A percentile compares a stretch with the other conserved stretches of the same genome.
These are phyloP conservation scores for Channa argus DNA, from an alignment of 2,113 vertebrate genomes.

Conservation along the genomic window DNA sequence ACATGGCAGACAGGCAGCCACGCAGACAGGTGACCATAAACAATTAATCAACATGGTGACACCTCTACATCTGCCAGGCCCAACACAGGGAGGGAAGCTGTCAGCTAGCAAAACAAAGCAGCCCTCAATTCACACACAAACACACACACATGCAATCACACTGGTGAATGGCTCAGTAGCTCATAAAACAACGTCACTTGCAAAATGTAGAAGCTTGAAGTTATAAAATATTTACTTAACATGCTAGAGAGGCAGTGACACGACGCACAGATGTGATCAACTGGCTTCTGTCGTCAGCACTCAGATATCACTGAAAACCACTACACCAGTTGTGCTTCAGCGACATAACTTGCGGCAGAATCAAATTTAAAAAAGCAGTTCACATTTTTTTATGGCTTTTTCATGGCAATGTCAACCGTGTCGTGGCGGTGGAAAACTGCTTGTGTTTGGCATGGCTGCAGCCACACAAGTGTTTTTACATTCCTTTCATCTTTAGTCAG, in stretches of 20 bases:
- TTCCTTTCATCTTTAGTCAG: not conserved
- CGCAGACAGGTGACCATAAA: conserved; percentile 87
- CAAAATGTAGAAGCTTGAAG: conserved; percentile 47
- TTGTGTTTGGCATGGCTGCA: not conserved
- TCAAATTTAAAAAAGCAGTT: not conserved
- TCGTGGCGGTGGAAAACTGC: not conserved
- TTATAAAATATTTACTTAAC: conserved; percentile 65
- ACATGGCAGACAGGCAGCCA: conserved; percentile 80
- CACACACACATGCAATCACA: conserved; percentile 38
- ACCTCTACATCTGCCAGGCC: conserved; percentile 88
- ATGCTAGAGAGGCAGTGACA: conserved; percentile 34
- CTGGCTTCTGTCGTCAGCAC: conserved; percentile 62
- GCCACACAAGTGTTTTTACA: not conserved
- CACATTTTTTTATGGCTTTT: not conserved
- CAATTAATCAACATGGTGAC: conserved; percentile 90
- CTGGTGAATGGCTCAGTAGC: conserved; percentile 35
- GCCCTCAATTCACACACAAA: conserved; percentile 55
- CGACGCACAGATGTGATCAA: conserved; percentile 73
- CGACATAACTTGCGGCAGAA: not conserved
- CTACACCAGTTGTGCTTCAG: not conserved
- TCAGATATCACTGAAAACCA: conserved; percentile 1
- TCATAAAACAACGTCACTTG: conserved; percentile 67
- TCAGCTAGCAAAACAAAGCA: conserved; percentile 83
- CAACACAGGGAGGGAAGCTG: conserved; percentile 81
- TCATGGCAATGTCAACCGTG: not conserved